Base-by-base conservation (phyloP, 2,888 invertebrate genomes). In the Autographa pulchrina region DNA sequence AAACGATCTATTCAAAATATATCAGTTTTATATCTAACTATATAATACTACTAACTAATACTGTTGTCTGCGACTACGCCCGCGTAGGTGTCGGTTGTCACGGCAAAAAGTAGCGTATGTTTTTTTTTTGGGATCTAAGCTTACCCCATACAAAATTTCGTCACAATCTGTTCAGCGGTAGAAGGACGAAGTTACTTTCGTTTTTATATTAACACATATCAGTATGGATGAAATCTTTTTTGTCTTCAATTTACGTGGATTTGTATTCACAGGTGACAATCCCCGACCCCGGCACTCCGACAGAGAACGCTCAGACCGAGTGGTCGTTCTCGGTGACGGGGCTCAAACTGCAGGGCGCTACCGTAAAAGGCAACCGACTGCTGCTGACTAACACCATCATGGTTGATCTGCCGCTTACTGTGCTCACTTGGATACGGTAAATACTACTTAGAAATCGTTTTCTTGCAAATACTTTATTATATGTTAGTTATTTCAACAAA, bases 311-410 rank as follows among this genome's bases (percentile, higher is more conserved):
- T 64, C 96, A 97, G 83, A 96, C 96, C 62, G 97, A 97, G 85
- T 97, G 97, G 92, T 97, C 97, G 68, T 97, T 97, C 92, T 96
- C 96, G 0, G 97, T 97, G 83, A 96, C 96, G 87, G 99, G 99
- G 1, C 96, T 99, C 76, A 99, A 99, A 95, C 96, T 99, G 80
- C 99, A 99, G 96, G 99, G 99, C 68, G 99, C 99, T 43, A 98
- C 98, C 77, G 99, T 99, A 89, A 97, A 98, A 89, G 98, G 98
- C 90, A 99, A 99, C 92, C 97, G 98, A 79, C 96, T 99, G 68
- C 96, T 98, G 74, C 96, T 99, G 79, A 98, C 99, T 25, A 98
- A 99, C 61, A 98, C 99, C 73, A 99, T 99, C 81, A 98, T 99
- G 97, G 98, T 98, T 81, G 99, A 99, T 91, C 96, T 99, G 82